Evolutionary conservation across 1,140 invertebrate genomes (phyloP).

Genomic region (Homalodisca vitripennis): DNA sequence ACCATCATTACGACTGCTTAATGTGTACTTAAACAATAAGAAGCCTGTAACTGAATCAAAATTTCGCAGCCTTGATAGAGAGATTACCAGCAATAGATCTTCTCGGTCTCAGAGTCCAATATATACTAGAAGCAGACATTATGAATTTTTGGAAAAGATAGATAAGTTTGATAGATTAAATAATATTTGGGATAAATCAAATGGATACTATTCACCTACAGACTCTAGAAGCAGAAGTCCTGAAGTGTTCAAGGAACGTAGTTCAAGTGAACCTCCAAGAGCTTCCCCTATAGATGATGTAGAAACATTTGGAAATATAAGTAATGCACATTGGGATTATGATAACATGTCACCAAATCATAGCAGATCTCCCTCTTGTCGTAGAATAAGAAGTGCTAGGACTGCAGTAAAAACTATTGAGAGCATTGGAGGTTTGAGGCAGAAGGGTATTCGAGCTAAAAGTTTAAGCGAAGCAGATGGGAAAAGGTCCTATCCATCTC

Average conservation of each 20-base stretch:
- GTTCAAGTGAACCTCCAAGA: conserved; percentile 51
- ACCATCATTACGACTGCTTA: conserved; percentile 56
- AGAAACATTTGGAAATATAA: conserved; percentile 15
- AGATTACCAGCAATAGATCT: conserved; percentile 45
- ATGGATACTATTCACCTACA: conserved; percentile 19
- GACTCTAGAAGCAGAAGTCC: conserved; percentile 42
- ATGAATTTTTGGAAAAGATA: conserved; percentile 46
- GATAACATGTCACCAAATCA: conserved; percentile 50
- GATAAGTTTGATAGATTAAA: conserved; percentile 49
- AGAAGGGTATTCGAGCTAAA: conserved; percentile 55
- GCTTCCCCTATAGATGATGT: conserved; percentile 33
- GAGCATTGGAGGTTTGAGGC: conserved; percentile 42
- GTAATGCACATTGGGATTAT: conserved; percentile 30
- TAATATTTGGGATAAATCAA: conserved; percentile 39
- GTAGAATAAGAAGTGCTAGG: conserved; percentile 58
- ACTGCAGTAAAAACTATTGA: conserved; percentile 45
- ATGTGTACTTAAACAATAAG: conserved; percentile 63
- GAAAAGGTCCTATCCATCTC: conserved; percentile 14
- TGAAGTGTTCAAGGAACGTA: conserved; percentile 48
- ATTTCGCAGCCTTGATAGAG: conserved; percentile 64
- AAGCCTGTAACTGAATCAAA: conserved; percentile 69
- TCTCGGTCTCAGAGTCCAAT: conserved; percentile 50
- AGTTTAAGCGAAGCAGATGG: conserved; percentile 52
- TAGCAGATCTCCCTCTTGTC: conserved; percentile 61
- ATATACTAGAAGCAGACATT: conserved; percentile 44